Base-by-base conservation (phyloP, 2,888 invertebrate species). In the Tenthredo mesomela region DNA sequence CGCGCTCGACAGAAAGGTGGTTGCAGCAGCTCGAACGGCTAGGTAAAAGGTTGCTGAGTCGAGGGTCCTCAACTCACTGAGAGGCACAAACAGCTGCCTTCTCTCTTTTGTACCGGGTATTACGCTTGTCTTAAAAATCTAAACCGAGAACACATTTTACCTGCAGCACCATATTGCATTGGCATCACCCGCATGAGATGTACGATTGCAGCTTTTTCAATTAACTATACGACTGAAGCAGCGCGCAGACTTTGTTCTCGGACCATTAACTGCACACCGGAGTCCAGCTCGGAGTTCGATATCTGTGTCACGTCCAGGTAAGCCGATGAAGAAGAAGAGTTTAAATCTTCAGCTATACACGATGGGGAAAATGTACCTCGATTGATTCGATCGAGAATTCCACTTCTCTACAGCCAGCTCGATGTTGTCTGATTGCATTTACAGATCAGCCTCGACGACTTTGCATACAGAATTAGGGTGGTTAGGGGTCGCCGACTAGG, bases 1-100 rank as follows among this genome's bases (percentile, higher is more conserved):
- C n/a, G n/a, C 12, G 58, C 80, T 80, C 61, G 40, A 50, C 50
- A 84, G 50, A 84, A 85, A 54, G 61, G 78, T 78, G 82, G 86
- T 86, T 85, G 84, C 85, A 78, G 87, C 86, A 82, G 87, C 80
- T 85, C 86, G 85, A 86, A 86, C 86, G 85, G 87, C 85, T 80
- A 80, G 86, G 87, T 87, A 88, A 88, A 88, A 89, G 87, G 85
- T 88, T 87, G 86, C 86, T n/a, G 61, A 80, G 80, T 80, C 40
- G 40, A 80, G 80, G 40, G 80, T 61, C 33, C 80, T 80, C 15
- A 21, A n/a, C n/a, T 37, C 37, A 80, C 61, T 40, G 80, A 61
- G 80, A 61, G 80, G 40, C 61, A 78, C 80, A 80, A 78, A 80
- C 80, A 80, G 80, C 80, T n/a, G n/a, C n/a, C n/a, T n/a, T 37